Base-by-base conservation (phyloP, 2,888 invertebrate species). In the Allygus modestus region DNA sequence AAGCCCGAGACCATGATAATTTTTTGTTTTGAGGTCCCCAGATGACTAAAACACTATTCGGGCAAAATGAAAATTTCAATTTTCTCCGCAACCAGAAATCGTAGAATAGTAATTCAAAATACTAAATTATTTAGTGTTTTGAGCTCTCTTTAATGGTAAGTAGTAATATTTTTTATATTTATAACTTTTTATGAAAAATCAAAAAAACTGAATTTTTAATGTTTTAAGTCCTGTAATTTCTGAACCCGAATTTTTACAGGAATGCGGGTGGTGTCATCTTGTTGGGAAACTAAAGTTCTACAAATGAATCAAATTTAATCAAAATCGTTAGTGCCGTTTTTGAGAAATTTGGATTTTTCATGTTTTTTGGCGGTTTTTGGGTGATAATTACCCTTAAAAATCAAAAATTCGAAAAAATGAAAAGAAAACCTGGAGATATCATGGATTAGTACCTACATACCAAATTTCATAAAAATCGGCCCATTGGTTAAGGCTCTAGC, bases 381-480 rank as follows among this genome's bases (percentile, higher is more conserved):
- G 54, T 1, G 23, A 23, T 23, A 54, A 54, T 1, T 23, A 23
- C 1, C 54, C 54, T 23, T 54, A 23, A 54, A 54, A 54, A 54
- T 12, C 15, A 23, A 54, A 54, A 54, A 23, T 12, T 54, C 15
- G 1, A 54, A n/a, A 54, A 54, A 54, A 54, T 46, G 46, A 46
- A 46, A 46, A 54, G 20, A 23, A 23, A 15, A 4, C 54, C 20
- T 54, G 54, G 54, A 54, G 23, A 12, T 54, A 54, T 11, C 54
- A 20, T 54, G 54, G 23, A 2, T 54, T 23, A 20, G 11, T 4
- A 54, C 54, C 20, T 54, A 54, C 54, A 23, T 54, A 11, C 54
- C 54, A 54, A 54, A 54, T 54, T 54, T 54, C 54, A 54, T 23
- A 1, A 23, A 54, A 54, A 54, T 54, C 54, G 54, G 54, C 11